Evolutionary conservation across 2,888 invertebrate species (phyloP), one percentile per base, ranked within the genome.

Genomic region (Adineta ricciae): DNA sequence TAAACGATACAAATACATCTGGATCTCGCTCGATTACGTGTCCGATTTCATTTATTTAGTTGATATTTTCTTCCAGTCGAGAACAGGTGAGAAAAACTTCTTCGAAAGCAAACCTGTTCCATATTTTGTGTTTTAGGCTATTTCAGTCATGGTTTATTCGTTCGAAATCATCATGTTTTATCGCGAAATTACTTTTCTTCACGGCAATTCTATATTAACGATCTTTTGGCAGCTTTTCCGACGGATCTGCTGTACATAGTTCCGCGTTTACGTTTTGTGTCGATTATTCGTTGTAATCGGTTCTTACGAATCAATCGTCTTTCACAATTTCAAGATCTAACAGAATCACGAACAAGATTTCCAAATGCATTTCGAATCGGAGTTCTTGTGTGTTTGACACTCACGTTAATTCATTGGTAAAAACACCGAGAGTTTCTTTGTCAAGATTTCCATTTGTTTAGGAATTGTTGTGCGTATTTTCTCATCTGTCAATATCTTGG

Each of bases 341-440:
- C 96, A 36, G 97, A 97, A 91, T 96, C 96, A 1, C 93, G 95
- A 87, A 96, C 96, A 21, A 95, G 95, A 87, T 96, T 94, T 90
- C 97, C 97, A 56, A 96, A 97, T 90, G 88, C 90, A 54, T 91
- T 90, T 86, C 88, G 91, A 50, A 88, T 90, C 88, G 85, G 88
- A 7, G 89, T 88, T 84, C 88, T 91, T 46, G 88, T 90, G 9
- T 86, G 90, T 54, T 89, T 90, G 86, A 89, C 90, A 84, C 87
- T 91, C 46, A 88, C 90, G 36, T 89, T 90, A 86, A 90, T 90
- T 83, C 91, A 91, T 87, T 90, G 90, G 90, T 78, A 78, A 78
- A 24, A 38, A 16, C n/a, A n/a, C n/a, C n/a, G n/a, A 3, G 11
- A 16, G 3, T 7, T 19, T 50, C 19, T 50, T 50, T 19, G 19